Percentiles rank a stretch among this genome's conserved stretches.
These are phyloP conservation scores for Hemibagrus wyckioides DNA, from an alignment of 2,113 vertebrate species.

Conservation along the genomic window DNA sequence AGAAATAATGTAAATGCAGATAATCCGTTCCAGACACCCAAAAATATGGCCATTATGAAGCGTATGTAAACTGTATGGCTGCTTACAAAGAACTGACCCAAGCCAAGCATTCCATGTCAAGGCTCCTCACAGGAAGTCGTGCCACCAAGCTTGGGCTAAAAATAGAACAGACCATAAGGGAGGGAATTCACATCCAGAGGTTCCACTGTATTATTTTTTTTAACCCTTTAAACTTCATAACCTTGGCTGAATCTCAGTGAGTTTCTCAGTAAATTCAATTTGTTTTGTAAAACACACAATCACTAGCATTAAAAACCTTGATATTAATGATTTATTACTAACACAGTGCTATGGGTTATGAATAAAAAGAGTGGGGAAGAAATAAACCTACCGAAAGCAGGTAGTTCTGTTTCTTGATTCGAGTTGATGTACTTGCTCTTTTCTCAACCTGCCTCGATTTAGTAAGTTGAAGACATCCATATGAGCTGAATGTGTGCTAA, in stretches of 20 bases:
- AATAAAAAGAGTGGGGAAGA: background rate
- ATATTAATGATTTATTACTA: background rate
- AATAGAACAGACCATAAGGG: too few relatives aligned
- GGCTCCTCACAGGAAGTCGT: too few relatives aligned
- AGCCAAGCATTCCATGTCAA: too few relatives aligned
- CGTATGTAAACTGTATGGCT: too few relatives aligned
- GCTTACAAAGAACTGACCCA: too few relatives aligned
- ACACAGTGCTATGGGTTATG: background rate
- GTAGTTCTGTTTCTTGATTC: background rate
- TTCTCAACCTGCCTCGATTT: background rate
- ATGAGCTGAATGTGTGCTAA: background rate
- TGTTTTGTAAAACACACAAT: background rate
- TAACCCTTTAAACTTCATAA: too few relatives aligned
- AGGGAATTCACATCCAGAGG: too few relatives aligned
- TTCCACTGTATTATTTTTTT: too few relatives aligned
- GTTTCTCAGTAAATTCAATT: background rate
- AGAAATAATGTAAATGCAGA: too few relatives aligned
- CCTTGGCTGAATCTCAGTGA: background rate
- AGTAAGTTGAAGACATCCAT: background rate
- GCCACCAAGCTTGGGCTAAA: too few relatives aligned
- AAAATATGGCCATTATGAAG: too few relatives aligned
- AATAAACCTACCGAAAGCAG: background rate
- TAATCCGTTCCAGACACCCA: too few relatives aligned
- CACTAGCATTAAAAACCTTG: background rate
- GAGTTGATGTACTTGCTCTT: background rate